phyloP scores from a whole-genome alignment of 2,797 vertebrate species.

The Phalanger gymnotis region DNA sequence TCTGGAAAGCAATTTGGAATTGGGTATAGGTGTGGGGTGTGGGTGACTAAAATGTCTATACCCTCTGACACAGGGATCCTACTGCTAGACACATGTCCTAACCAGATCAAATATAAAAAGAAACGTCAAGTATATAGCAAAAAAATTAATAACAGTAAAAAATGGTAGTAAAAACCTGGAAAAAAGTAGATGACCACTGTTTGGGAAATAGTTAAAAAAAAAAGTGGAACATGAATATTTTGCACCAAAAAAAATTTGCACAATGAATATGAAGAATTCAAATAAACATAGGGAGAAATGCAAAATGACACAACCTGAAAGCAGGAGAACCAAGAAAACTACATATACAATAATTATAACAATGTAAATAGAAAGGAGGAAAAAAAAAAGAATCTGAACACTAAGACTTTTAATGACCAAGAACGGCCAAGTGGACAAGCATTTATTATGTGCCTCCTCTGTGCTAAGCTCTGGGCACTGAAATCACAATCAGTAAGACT shows the following conservation, averaged over 20 bases:
- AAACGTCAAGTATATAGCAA: background rate
- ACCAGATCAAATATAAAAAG: background rate
- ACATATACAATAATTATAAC: background rate
- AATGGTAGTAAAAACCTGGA: background rate
- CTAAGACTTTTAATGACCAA: background rate
- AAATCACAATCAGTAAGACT: no score
- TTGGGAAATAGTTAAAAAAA: background rate
- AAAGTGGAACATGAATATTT: background rate
- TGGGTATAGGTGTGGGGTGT: background rate
- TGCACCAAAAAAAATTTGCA: background rate
- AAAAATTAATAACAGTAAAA: background rate
- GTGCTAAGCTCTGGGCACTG: no score
- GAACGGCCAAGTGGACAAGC: background rate
- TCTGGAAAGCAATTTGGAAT: background rate
- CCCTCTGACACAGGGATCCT: background rate
- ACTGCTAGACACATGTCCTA: background rate
- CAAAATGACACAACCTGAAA: background rate
- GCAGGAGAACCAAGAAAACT: background rate
- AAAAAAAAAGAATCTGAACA: background rate
- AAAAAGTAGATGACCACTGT: background rate
- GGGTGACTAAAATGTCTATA: background rate
- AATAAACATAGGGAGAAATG: background rate
- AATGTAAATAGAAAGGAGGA: background rate
- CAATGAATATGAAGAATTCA: background rate
- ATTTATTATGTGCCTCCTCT: no score